Evolutionary conservation across 2,797 vertebrate species (phyloP).

Genomic region (Molossus alvarezi): DNA sequence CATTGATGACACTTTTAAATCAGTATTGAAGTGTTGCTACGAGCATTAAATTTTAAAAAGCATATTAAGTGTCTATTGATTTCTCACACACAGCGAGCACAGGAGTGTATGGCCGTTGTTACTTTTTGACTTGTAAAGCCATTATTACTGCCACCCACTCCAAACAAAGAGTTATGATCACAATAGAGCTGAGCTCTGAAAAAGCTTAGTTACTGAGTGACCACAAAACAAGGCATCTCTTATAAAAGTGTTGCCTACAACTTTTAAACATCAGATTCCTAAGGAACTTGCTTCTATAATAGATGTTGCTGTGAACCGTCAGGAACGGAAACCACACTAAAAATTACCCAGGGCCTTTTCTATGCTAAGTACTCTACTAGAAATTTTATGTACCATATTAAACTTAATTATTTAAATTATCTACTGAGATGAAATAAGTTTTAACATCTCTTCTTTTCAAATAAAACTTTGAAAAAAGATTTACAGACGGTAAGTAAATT

Average conservation of each 20-base stretch:
- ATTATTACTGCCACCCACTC: constrained; percentile 1
- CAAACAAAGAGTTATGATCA: constrained; percentile 56
- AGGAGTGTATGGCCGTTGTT: not conserved
- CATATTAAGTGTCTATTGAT: constrained; percentile 42
- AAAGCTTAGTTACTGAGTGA: constrained; percentile 11
- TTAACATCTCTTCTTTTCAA: constrained; percentile 55
- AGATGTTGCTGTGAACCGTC: not conserved
- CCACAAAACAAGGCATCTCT: not conserved
- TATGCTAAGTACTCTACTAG: not conserved
- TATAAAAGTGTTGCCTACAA: not conserved
- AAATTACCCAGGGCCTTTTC: not conserved
- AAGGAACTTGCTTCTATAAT: not conserved
- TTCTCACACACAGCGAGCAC: constrained; percentile 24
- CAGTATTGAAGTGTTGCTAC: not conserved
- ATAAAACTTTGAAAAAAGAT: constrained; percentile 37
- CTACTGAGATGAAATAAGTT: constrained; percentile 40
- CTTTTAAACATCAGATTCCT: constrained; percentile 30
- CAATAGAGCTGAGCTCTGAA: constrained; percentile 37
- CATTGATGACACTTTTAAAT: constrained; percentile 21
- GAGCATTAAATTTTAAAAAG: constrained; percentile 62
- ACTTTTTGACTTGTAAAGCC: constrained; percentile 36
- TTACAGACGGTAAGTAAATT: constrained; percentile 5
- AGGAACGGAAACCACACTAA: constrained; percentile 37
- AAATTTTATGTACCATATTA: not conserved
- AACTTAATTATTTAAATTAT: constrained; percentile 66